Conservation (phyloP, 2,113 vertebrate genomes). For the Tychaedon coryphoeus region DNA sequence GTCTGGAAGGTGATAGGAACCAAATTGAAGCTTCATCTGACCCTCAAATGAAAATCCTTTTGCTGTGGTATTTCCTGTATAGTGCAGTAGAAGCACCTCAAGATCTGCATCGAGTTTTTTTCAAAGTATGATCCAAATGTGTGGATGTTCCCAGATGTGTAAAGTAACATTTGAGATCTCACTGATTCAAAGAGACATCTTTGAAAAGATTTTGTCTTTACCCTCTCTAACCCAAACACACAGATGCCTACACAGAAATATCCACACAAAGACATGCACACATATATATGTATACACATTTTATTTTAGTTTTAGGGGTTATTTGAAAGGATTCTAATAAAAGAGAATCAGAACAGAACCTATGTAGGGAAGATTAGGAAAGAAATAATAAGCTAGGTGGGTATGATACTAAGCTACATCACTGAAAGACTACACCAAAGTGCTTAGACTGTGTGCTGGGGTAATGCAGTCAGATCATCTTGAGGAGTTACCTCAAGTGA, state of each 20-base stretch:
- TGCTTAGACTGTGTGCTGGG: neutral
- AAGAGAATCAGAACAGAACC: accelerated
- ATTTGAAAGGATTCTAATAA: neutral
- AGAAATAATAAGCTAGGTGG: neutral
- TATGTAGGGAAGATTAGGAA: neutral
- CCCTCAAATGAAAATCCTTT: neutral
- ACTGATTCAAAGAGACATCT: neutral
- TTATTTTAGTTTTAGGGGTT: neutral
- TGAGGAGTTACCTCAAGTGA: neutral
- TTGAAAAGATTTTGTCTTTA: neutral
- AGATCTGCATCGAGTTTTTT: accelerated
- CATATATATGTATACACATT: neutral
- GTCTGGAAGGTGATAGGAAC: neutral
- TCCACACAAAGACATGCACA: neutral
- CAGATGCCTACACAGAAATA: too few species aligned
- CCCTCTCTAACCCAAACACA: neutral
- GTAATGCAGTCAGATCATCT: neutral
- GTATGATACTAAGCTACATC: neutral
- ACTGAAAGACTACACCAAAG: neutral
- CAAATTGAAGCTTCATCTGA: neutral
- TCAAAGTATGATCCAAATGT: neutral
- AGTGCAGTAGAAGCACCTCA: neutral
- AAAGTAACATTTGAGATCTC: neutral
- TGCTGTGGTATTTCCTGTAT: neutral
- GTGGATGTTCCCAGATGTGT: too few species aligned